phyloP scores from a whole-genome alignment of 2,113 vertebrate genomes.

The Onychostoma macrolepis region DNA sequence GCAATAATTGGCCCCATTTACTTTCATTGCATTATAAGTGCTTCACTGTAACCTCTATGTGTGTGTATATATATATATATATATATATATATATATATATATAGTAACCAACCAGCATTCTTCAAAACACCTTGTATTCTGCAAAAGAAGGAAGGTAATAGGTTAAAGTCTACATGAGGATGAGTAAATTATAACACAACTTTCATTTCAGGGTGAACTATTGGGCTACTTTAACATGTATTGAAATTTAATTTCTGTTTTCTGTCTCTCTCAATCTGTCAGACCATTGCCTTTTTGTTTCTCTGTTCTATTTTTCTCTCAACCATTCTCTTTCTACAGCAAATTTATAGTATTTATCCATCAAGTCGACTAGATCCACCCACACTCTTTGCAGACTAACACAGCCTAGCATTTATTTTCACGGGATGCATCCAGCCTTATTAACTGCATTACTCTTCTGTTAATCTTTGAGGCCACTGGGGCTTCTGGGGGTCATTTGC shows the following conservation, averaged over 20 bases:
- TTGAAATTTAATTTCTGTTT: background rate
- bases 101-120: too few relatives aligned
- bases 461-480: background rate
- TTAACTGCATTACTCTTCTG: constrained; percentile 8
- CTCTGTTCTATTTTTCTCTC: background rate
- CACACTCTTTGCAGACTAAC: background rate
- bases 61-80: too few relatives aligned
- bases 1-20: too few relatives aligned
- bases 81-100: too few relatives aligned
- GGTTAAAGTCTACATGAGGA: background rate
- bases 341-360: background rate
- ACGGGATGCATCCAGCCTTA: background rate
- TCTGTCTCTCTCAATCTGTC: background rate
- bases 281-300: background rate
- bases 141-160: background rate
- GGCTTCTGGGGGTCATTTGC: background rate
- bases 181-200: background rate
- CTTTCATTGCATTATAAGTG: too few relatives aligned
- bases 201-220: background rate
- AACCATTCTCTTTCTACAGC: background rate
- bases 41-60: too few relatives aligned
- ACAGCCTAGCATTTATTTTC: background rate
- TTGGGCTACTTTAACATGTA: background rate
- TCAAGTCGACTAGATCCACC: background rate
- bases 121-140: background rate